phyloP scores from a whole-genome alignment of 1,140 invertebrate genomes.

The Drosophila nigrodunni region DNA sequence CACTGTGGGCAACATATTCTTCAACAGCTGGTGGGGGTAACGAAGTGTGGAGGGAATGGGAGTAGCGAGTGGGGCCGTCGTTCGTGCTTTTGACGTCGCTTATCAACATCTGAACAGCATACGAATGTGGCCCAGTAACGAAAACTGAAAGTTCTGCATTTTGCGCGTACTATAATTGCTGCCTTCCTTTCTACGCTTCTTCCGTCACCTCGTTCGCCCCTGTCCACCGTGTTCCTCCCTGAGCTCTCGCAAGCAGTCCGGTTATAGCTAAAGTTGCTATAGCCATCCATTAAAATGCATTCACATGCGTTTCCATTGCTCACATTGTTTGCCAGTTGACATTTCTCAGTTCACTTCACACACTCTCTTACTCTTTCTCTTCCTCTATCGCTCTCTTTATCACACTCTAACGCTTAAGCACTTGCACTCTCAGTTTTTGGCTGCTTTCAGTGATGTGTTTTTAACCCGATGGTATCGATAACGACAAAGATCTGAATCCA shows the following conservation, averaged over 20 bases:
- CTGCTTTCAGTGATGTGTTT: background rate
- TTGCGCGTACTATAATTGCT: constrained; percentile 33
- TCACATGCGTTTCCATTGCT: constrained; percentile 48
- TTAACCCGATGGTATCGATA: too few relatives aligned
- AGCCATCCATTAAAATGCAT: constrained; percentile 55
- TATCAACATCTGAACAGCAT: constrained; percentile 41
- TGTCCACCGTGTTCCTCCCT: background rate
- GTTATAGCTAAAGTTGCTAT: constrained; percentile 11
- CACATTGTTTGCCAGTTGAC: constrained; percentile 58
- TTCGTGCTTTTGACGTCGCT: constrained; percentile 23
- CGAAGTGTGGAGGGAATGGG: background rate
- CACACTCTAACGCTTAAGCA: background rate
- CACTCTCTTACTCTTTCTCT: background rate
- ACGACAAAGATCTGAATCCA: too few relatives aligned
- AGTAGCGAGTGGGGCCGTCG: background rate
- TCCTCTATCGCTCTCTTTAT: background rate
- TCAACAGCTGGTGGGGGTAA: constrained; percentile 10
- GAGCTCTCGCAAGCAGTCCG: background rate
- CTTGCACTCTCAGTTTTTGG: background rate
- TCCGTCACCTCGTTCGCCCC: background rate
- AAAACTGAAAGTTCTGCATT: constrained; percentile 46
- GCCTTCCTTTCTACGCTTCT: background rate
- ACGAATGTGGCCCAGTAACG: constrained; percentile 6
- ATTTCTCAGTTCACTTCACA: background rate
- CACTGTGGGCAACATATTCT: constrained; percentile 43